Evolutionary conservation across 2,888 invertebrate genomes (phyloP), one percentile per base, ranked within the genome.

Genomic region (Sinohyriopsis cumingii): DNA sequence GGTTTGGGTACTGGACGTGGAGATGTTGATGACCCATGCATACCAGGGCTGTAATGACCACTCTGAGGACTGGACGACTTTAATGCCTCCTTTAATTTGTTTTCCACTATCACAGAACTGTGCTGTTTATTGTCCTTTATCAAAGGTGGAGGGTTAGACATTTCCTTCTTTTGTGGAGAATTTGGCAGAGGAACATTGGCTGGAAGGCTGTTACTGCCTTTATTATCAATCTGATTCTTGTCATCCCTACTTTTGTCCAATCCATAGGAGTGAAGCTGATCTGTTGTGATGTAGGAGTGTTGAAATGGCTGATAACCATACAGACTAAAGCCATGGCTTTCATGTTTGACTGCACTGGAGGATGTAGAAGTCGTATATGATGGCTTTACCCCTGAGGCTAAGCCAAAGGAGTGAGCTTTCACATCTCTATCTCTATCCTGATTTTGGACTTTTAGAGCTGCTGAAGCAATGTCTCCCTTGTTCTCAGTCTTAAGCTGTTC

Each of bases 261-360:
- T 68, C 86, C 86, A 69, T 83, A 82, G 54, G 82, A 80, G 65
- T 86, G 86, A 56, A 90, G 80, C 77, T 89, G 88, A 70, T 89
- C 90, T 55, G 85, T 84, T 24, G 89, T 83, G 24, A 90, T 89
- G 63, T 86, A 89, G 20, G 87, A 84, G 71, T 87, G 88, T 61
- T 88, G 88, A 72, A 85, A 87, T 57, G 89, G 88, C 74, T 88
- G 88, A 76, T 90, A 90, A 24, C 90, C 90, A 79, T 90, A 90
- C 33, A 90, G 81, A 79, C 85, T 90, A 73, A 89, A 90, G 73
- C 84, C 86, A 22, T 86, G 81, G 45, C 45, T 45, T 67, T 83
- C 73, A 70, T 73, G 71, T 82, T 84, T 69, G 69, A 70, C 65
- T 28, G 70, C 54, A 24, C 72, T 65, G 25, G 63, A 53, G 12